Evolutionary conservation across 2,113 vertebrate species (phyloP), one percentile per base, ranked within the genome.

Genomic region (Thunnus maccoyii): DNA sequence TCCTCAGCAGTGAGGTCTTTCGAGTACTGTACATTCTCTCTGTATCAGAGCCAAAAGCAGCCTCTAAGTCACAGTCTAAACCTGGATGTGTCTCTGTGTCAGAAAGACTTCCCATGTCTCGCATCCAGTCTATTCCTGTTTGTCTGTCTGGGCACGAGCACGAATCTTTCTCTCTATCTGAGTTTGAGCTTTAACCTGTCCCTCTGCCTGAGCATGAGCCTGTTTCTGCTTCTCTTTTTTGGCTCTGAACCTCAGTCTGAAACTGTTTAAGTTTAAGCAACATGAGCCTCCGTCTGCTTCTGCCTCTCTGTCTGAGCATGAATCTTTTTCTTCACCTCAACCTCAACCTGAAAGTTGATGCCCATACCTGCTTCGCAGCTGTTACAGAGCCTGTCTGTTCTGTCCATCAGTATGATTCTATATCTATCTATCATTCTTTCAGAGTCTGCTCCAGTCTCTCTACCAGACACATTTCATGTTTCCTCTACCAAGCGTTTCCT

Each of bases 1-100:
- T 69, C 25, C 41, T 76, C 60, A 30, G 36, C 62, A 44, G 47
- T 69, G 32, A 63, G 30, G 57, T 36, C 10, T 17, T 22, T 15
- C 20, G 65, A 58, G 32, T 8, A 10, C 36, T 41, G 7, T 48
- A 20, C 41, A 52, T 18, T 58, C 58, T 62, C 32, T 69, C 64
- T 62, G 44, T 70, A 17, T 51, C 69, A 73, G 27, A 6, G 27
- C 20, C 11, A 18, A 63, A 47, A 67, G 58, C 3, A 8, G 15
- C 25, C n/a, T 65, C 27, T 52, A 25, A 30, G 80, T 65, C 64
- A 27, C 32, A 69, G 70, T 46, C 15, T 55, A 55, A 78, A 64
- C 51, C 63, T 11, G n/a, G 36, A 6, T 73, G 27, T 46, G 27
- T 46, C 4, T n/a, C 30, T 52, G 60, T 62, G 44, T 46, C 32